Evolutionary conservation across 37 sponge, comb jelly and placozoan genomes (phyloP).

Genomic region (Amphimedon queenslandica): DNA sequence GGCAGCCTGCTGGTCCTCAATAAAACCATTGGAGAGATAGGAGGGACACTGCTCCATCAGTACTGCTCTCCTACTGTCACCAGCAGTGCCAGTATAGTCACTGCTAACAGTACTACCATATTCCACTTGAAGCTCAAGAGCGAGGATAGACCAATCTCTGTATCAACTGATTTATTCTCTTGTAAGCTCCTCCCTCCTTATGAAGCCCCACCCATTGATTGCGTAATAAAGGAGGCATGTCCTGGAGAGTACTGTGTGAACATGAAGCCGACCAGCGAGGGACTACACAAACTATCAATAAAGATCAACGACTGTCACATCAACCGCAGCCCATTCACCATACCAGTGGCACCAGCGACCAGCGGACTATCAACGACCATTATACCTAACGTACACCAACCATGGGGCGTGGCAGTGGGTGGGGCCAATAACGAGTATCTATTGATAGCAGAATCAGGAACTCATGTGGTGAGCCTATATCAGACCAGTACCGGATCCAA

Average conservation of each 20-base stretch:
- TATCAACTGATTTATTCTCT: neutral
- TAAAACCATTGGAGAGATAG: neutral
- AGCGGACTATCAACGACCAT: neutral
- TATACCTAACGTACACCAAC: neutral
- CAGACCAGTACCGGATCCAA: neutral
- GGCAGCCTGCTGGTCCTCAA: neutral
- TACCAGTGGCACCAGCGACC: neutral
- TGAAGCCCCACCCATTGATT: neutral
- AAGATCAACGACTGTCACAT: neutral
- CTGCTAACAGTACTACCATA: neutral
- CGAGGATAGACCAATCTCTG: neutral
- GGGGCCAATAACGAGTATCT: neutral
- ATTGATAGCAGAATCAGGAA: neutral
- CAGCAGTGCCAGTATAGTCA: neutral
- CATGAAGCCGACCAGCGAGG: neutral
- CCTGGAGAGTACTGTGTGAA: neutral
- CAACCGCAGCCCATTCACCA: neutral
- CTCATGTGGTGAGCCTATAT: neutral
- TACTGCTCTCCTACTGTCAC: neutral
- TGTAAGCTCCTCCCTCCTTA: neutral
- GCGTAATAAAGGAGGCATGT: neutral
- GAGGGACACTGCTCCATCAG: neutral
- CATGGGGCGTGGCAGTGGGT: neutral
- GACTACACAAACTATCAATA: neutral
- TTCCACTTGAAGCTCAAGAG: neutral